Base-by-base conservation (phyloP, 2,888 invertebrate species). In the Hoplodrina blanda region DNA sequence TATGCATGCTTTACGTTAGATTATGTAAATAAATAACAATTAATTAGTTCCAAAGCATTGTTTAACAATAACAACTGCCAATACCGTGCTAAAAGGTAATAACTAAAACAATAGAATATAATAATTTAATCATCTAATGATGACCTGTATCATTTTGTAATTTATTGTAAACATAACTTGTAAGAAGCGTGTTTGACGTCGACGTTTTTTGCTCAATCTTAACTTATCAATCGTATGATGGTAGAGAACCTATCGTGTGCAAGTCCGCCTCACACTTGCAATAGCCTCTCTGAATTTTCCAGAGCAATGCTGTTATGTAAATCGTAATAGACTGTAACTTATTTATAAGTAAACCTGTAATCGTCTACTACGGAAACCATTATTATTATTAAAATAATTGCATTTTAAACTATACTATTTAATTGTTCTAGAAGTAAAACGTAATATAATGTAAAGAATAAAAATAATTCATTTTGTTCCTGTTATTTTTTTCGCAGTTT, bases 91-190 rank as follows among this genome's bases (percentile, higher is more conserved):
- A 46, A 19, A 53, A 20, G 19, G 50, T 54, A 46, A 54, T 63
- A 53, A 66, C 2, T 52, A 49, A 44, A 20, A 77, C 68, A 76
- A 73, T 78, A 19, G 60, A 13, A 1, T 8, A 68, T 57, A 30
- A 68, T 64, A 30, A 68, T 64, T 78, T 53, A 68, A 73, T 76
- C 54, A 78, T 57, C n/a, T 68, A 54, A 57, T 78, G 37, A 63
- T 55, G 57, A 33, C 11, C 19, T 57, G 41, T 53, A 30, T 33
- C 53, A n/a, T 41, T 15, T 33, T 50, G 37, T 33, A 63, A 53
- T 44, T 25, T 25, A 25, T 25, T 17, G 46, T n/a, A n/a, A n/a
- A n/a, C n/a, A 20, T 25, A 62, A 77, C 59, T 50, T 5, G 50
- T 62, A 2, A 25, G 25, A 25, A 25, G 25, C 25, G 25, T 25